Evolutionary conservation across 2,888 invertebrate species (phyloP), one percentile per base, ranked within the genome.

Genomic region (Loripinus fragilis): DNA sequence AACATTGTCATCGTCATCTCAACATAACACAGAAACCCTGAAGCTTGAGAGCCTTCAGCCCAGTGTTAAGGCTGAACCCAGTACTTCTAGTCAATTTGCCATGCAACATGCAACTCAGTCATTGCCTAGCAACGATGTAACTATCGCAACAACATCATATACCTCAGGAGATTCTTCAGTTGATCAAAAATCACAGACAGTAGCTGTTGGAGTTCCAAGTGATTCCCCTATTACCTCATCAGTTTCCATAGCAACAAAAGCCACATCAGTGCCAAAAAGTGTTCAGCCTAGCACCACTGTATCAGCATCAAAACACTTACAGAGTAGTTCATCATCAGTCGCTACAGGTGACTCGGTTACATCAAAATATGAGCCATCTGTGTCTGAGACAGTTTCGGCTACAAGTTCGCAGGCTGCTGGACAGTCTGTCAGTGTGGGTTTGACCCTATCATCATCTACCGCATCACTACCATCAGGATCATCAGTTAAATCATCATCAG

Each of bases 81-180:
- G 71, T 50, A 69, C 52, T 20, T 70, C 81, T 28, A 79, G 60
- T 64, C 84, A 81, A 67, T 84, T 81, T 75, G 74, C 84, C 70
- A 84, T 84, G 84, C 84, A 84, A 66, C 84, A 81, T 73, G 78
- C 84, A 17, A 84, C 84, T 17, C 64, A 79, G n/a, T 65, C 45
- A 66, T 74, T 83, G 71, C 78, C 83, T 55, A 65, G 74, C 69
- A 71, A 72, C 48, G 67, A 65, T 45, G 52, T 76, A 20, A 41
- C 80, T 45, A 64, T 83, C 48, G 42, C 76, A 83, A 78, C 80
- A n/a, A 83, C 83, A 45, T 76, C 73, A 25, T 69, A 75, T 33
- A 48, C 70, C 41, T 55, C 74, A 67, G 28, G 33, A 60, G 28
- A 20, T 20, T 33, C 60, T 60, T 2, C 33, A 60, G 60, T 60